Evolutionary conservation across 2,888 invertebrate species (phyloP), one percentile per base, ranked within the genome.

Genomic region (Vanessa cardui): DNA sequence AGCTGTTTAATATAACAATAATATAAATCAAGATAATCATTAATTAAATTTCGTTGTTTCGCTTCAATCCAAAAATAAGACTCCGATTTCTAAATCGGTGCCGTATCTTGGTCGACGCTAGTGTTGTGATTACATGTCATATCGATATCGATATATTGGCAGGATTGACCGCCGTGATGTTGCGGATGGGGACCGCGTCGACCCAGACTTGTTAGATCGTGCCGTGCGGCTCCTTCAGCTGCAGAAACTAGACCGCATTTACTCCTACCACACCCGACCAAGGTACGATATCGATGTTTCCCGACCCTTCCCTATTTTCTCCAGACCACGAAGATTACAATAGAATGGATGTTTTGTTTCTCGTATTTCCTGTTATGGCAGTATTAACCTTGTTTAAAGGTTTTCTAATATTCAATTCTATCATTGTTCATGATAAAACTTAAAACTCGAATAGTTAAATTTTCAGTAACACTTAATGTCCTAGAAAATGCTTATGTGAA

Each of bases 241-340:
- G 81, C 93, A 93, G 87, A 91, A 91, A 79, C 89, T 94, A 83
- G 93, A 94, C 90, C 92, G 92, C 88, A 87, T 92, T 86, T 94
- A 94, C 90, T 90, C 93, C 88, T 93, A 92, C 88, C 93, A 93
- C 89, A 90, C 91, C 79, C 91, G 93, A 87, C 94, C 94, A 89
- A 94, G 94, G 94, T 94, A 93, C 90, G 91, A 89, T 83, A 83
- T 88, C 88, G 89, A 88, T 89, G 88, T 88, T 83, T 77, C 80
- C 80, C 79, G 74, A 74, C 76, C 81, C 70, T 33, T 71, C 66
- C 64, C 73, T 66, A 62, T 33, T 33, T 16, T 0, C 33, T 8
- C 16, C 26, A 46, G 5, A 21, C 16, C 21, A 44, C 9, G 50
- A 21, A 6, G 20, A 45, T 58, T 56, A 45, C 9, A 26, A 6